Evolutionary conservation across 2,888 invertebrate species (phyloP).

Genomic region (Lordiphosa andalusiaca): DNA sequence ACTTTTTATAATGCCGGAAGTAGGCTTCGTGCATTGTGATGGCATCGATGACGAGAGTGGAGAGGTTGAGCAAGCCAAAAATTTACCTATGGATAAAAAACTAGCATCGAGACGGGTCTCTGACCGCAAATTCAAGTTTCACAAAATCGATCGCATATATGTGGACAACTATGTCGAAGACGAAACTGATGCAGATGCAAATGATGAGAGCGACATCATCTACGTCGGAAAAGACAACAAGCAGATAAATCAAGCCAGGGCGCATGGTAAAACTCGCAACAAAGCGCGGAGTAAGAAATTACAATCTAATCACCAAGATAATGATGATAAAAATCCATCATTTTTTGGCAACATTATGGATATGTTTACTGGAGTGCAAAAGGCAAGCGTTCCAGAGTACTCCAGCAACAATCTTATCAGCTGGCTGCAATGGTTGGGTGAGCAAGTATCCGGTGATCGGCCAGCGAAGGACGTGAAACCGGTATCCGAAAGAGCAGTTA

Average conservation of each 20-base stretch:
- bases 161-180: slow-evolving; percentile 58
- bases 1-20: background rate
- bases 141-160: slow-evolving; percentile 69
- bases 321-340: slow-evolving; percentile 40
- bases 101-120: slow-evolving; percentile 25
- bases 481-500: slow-evolving; percentile 37
- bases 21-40: background rate
- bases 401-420: slow-evolving; percentile 61
- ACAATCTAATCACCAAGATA: slow-evolving; percentile 40
- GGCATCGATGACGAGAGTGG: slow-evolving; percentile 1
- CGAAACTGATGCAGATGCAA: slow-evolving; percentile 46
- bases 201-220: slow-evolving; percentile 32
- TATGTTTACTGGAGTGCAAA: slow-evolving; percentile 25
- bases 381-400: slow-evolving; percentile 30
- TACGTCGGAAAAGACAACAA: slow-evolving; percentile 19
- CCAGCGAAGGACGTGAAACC: slow-evolving; percentile 26
- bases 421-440: slow-evolving; percentile 74
- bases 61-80: background rate
- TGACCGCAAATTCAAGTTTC: slow-evolving; percentile 75
- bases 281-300: background rate
- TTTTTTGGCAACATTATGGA: slow-evolving; percentile 50
- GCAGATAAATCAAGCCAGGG: slow-evolving; percentile 19
- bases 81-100: slow-evolving; percentile 14
- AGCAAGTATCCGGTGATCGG: slow-evolving; percentile 28
- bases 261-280: background rate